Evolutionary conservation across 2,888 invertebrate species (phyloP), one percentile per base, ranked within the genome.

Genomic region (Stenotaenia linearis): DNA sequence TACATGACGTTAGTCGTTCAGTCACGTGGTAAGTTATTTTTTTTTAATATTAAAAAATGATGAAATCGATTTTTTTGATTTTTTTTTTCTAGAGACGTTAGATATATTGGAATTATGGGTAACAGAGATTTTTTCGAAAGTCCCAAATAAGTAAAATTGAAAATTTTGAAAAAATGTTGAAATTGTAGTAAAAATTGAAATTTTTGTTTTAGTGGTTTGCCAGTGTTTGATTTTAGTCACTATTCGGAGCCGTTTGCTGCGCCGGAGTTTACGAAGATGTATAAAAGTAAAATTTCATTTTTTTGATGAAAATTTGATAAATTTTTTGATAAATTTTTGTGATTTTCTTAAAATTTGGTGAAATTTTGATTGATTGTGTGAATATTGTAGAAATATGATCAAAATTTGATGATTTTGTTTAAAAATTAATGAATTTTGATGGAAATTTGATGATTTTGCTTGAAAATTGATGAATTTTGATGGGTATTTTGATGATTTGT

Each of bases 1-100:
- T 90, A 93, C 82, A 96, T 97, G 95, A 95, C 92, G 9, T 86
- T 96, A 1, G 92, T 93, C 74, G 89, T 96, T 23, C 94, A 95
- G 88, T 85, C 86, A n/a, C 84, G 84, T 82, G 85, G 85, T 85
- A 18, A 45, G 12, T 4, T 7, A n/a, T n/a, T n/a, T n/a, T n/a
- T 56, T 56, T 21, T 6, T 69, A 21, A 10, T n/a, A 10, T 4
- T 56, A 56, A 56, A 56, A 56, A 4, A 56, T 5, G 6, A 56
- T 10, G 23, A n/a, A n/a, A 56, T 56, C 10, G 23, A 61, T 28
- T 45, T 35, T n/a, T 40, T 80, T 82, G 81, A 35, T 75, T 23
- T 75, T 25, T 75, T 18, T 28, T 25, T 75, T 25, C 10, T 82
- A 86, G 84, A 84, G 80, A 81, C 82, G 77, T 85, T 93, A 7